Conservation (phyloP, 2,113 vertebrate species). For the Tringa solitaria region DNA sequence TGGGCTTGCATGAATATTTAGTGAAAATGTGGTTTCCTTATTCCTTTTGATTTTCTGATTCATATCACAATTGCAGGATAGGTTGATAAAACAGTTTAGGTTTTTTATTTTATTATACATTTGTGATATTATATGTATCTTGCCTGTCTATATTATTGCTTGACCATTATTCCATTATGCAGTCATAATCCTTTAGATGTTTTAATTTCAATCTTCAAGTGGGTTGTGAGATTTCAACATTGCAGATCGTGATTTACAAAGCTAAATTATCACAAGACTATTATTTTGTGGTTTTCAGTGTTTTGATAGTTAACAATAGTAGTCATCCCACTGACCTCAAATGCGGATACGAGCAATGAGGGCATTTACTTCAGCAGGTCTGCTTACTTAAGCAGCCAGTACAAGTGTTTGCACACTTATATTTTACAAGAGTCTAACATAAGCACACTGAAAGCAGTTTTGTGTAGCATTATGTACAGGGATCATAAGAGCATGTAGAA, state of each 20-base stretch:
- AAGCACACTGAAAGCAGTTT: background rate
- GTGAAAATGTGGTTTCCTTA: background rate
- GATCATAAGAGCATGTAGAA: background rate
- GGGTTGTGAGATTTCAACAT: background rate
- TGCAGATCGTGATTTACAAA: background rate
- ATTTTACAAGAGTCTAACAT: background rate
- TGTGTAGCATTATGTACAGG: background rate
- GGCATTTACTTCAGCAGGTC: background rate
- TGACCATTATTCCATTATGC: background rate
- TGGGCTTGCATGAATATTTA: background rate
- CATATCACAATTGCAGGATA: background rate
- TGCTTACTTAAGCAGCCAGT: background rate
- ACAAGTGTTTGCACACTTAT: background rate
- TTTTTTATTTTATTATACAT: background rate
- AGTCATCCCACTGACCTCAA: background rate
- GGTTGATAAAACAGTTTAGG: background rate
- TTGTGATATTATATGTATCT: background rate
- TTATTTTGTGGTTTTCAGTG: background rate
- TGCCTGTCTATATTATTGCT: background rate
- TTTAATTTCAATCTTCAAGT: background rate
- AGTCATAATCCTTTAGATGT: background rate
- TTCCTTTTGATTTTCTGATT: conserved; percentile 22
- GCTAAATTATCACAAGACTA: background rate
- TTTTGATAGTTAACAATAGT: background rate
- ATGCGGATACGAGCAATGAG: background rate